Conservation (phyloP, 2,797 vertebrate species). For the Pelodytes ibericus region DNA sequence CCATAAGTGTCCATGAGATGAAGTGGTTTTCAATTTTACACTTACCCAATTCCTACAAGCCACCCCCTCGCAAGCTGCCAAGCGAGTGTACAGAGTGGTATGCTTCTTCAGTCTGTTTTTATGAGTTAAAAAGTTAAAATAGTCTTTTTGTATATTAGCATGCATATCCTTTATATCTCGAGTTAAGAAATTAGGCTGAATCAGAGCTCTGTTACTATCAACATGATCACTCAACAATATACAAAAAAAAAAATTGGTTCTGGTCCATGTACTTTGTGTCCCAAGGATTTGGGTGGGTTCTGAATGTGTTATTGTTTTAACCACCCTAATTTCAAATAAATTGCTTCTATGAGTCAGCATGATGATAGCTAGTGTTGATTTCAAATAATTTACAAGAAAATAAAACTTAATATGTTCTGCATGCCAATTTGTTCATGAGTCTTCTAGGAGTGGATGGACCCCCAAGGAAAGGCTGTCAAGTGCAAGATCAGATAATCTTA, state of each 20-base stretch:
- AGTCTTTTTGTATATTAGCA: too few relatives aligned
- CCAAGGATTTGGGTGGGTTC: constrained; percentile 28
- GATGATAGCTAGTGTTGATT: constrained; percentile 23
- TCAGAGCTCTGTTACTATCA: neutral
- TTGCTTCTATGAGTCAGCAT: constrained; percentile 13
- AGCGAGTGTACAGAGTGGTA: too few relatives aligned
- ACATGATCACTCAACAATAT: neutral
- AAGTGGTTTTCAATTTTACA: too few relatives aligned
- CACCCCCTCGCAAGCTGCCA: too few relatives aligned
- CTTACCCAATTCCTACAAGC: too few relatives aligned
- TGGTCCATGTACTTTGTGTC: constrained; percentile 24
- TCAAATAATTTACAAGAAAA: constrained; percentile 24
- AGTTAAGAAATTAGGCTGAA: neutral
- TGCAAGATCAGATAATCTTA: constrained; percentile 35
- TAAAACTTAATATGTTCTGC: constrained; percentile 17
- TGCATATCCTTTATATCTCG: too few relatives aligned
- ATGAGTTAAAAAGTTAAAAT: too few relatives aligned
- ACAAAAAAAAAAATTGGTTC: neutral
- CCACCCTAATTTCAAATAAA: constrained; percentile 25
- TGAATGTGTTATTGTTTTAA: constrained; percentile 37
- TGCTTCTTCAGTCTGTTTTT: too few relatives aligned
- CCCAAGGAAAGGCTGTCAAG: constrained; percentile 40
- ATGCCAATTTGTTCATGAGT: constrained; percentile 24
- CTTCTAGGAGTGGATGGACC: constrained; percentile 10
- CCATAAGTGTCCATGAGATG: too few relatives aligned